Conservation (phyloP, 2,888 invertebrate species). For the Hypolimnas misippus region DNA sequence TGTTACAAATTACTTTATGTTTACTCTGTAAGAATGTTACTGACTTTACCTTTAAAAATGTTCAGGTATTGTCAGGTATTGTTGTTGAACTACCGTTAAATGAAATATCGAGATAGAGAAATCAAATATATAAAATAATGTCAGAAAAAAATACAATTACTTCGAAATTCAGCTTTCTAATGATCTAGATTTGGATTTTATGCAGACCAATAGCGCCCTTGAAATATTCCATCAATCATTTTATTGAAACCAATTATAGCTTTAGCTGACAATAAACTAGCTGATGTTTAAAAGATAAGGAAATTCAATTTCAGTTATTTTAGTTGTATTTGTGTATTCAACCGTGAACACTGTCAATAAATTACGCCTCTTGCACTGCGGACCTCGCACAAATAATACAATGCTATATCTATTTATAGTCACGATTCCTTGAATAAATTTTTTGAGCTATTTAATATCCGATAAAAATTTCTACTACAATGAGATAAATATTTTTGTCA, state of each 20-base stretch:
- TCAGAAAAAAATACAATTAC: background rate
- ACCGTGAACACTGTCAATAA: constrained; percentile 36
- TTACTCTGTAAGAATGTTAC: too few species aligned
- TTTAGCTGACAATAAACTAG: constrained; percentile 7
- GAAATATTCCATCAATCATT: background rate
- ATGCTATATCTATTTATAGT: constrained; percentile 29
- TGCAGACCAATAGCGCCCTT: background rate
- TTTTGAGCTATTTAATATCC: constrained; percentile 3
- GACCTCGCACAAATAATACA: constrained; percentile 25
- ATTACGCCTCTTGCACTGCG: constrained; percentile 23
- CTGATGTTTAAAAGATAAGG: constrained; percentile 24
- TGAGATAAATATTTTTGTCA: constrained; percentile 41
- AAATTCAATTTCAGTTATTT: constrained; percentile 25
- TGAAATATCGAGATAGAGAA: too few species aligned
- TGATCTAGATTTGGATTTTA: background rate
- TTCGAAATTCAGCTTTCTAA: background rate
- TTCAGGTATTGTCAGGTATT: too few species aligned
- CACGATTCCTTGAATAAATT: constrained; percentile 28
- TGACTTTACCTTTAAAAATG: too few species aligned
- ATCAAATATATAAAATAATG: too few species aligned
- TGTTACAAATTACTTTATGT: background rate
- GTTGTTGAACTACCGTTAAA: background rate
- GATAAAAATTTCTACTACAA: background rate
- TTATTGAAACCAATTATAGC: background rate
- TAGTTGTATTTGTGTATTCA: constrained; percentile 24